Evolutionary conservation across 2,113 vertebrate genomes (phyloP).

Genomic region (Nettapus auritus): DNA sequence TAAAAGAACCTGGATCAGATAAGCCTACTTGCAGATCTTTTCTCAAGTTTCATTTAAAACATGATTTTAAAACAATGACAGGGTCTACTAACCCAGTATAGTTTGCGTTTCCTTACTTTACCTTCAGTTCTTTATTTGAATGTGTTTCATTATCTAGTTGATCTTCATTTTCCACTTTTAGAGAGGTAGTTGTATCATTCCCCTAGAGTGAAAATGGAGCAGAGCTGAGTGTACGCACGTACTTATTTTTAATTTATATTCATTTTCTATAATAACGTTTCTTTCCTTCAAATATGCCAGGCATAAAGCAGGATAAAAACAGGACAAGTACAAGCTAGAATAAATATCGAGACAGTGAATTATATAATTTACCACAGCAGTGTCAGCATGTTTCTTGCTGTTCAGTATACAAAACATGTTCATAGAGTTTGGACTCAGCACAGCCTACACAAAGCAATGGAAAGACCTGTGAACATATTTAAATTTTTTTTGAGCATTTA

Average conservation of each 20-base stretch:
- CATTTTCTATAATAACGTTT: not conserved
- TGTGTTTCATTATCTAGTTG: slow-evolving; percentile 56
- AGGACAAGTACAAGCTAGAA: not conserved
- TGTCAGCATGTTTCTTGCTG: not conserved
- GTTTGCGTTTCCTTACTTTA: slow-evolving; percentile 46
- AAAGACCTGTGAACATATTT: not conserved
- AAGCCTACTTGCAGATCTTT: not conserved
- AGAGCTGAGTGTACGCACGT: not conserved
- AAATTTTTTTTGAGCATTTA: not conserved
- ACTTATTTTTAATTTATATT: not conserved
- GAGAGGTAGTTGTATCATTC: slow-evolving; percentile 65
- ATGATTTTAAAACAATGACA: not conserved
- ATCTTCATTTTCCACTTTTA: slow-evolving; percentile 52
- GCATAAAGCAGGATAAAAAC: not conserved
- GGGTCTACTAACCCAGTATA: not conserved
- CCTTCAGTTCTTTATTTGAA: slow-evolving; percentile 42
- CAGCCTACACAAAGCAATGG: not conserved
- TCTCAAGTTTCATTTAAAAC: not conserved
- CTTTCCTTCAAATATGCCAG: not conserved
- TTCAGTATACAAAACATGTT: not conserved
- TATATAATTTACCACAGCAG: not conserved
- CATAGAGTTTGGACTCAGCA: not conserved
- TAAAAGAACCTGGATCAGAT: not conserved
- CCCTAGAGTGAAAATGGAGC: slow-evolving; percentile 38
- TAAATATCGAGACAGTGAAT: not conserved